Evolutionary conservation across 1,140 invertebrate species (phyloP).

Genomic region (Drosophila truncata): DNA sequence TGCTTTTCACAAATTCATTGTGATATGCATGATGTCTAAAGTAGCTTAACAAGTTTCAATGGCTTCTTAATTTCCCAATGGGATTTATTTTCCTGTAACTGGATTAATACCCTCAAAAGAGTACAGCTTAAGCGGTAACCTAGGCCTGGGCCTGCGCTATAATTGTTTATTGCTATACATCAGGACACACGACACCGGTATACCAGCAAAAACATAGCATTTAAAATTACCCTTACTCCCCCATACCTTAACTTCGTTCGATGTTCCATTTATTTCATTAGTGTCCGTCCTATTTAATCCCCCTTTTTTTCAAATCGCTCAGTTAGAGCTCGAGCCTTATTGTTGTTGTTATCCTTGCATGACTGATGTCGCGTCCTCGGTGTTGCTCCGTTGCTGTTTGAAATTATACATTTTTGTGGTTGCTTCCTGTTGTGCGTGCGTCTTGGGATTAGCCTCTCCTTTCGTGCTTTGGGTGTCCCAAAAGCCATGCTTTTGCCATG

Average conservation of each 20-base stretch:
- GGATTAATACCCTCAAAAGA: conserved; percentile 50
- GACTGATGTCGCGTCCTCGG: conserved; percentile 44
- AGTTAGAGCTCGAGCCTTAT: conserved; percentile 55
- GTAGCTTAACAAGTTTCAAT: conserved; percentile 53
- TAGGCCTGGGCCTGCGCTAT: conserved; percentile 4
- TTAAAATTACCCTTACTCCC: conserved; percentile 36
- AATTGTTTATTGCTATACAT: conserved; percentile 28
- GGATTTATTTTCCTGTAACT: conserved; percentile 57
- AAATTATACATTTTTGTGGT: conserved; percentile 82
- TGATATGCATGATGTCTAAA: conserved; percentile 1
- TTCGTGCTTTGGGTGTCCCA: conserved; percentile 32
- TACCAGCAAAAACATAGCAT: conserved; percentile 28
- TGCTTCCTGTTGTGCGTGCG: conserved; percentile 79
- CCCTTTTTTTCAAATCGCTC: conserved; percentile 35
- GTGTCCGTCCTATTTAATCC: conserved; percentile 20
- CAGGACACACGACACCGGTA: conserved; percentile 1
- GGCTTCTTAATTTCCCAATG: conserved; percentile 56
- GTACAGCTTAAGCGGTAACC: conserved; percentile 11
- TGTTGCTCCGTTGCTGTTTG: conserved; percentile 64
- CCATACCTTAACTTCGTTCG: conserved; percentile 2
- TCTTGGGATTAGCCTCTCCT: conserved; percentile 66
- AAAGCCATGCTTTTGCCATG: conserved; percentile 46
- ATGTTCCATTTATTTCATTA: conserved; percentile 69
- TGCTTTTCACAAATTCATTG: conserved; percentile 22
- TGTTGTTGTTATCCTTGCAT: conserved; percentile 64